A percentile compares a stretch with the other conserved stretches of the same genome.
Conservation (phyloP, 1,140 invertebrate species). For the Lanistes nyassanus region DNA sequence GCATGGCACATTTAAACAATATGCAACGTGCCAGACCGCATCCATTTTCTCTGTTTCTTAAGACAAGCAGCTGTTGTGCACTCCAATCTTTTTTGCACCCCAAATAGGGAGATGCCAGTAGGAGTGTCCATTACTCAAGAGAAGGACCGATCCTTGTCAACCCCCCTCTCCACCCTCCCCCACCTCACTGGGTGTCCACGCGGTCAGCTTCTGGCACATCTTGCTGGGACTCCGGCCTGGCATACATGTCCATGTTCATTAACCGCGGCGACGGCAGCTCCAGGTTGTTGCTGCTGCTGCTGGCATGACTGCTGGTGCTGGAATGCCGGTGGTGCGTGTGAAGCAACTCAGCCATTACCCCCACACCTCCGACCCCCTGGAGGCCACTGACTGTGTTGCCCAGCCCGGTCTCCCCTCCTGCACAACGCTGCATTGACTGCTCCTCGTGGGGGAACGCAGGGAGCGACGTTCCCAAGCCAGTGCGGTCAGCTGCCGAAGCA, state of each 20-base stretch:
- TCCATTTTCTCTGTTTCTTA: neutral
- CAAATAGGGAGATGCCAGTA: neutral
- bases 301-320: constrained; percentile 19
- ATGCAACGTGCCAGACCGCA: neutral
- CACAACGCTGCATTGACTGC: constrained; percentile 15
- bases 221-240: constrained; percentile 43
- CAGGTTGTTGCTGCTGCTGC: constrained; percentile 19
- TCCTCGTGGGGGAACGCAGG: neutral
- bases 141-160: neutral
- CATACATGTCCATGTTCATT: constrained; percentile 33
- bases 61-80: neutral
- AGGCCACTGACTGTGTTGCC: neutral
- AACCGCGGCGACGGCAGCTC: constrained; percentile 25
- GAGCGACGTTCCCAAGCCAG: neutral
- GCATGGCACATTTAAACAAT: no score
- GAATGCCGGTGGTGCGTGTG: constrained; percentile 16
- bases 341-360: neutral
- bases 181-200: constrained; percentile 30
- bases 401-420: constrained; percentile 5
- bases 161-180: neutral
- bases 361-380: neutral
- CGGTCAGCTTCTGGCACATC: constrained; percentile 51
- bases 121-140: neutral
- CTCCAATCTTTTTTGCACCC: no score
- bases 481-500: neutral